Evolutionary conservation across 2,113 vertebrate species (phyloP).

Genomic region (Gavia stellata): DNA sequence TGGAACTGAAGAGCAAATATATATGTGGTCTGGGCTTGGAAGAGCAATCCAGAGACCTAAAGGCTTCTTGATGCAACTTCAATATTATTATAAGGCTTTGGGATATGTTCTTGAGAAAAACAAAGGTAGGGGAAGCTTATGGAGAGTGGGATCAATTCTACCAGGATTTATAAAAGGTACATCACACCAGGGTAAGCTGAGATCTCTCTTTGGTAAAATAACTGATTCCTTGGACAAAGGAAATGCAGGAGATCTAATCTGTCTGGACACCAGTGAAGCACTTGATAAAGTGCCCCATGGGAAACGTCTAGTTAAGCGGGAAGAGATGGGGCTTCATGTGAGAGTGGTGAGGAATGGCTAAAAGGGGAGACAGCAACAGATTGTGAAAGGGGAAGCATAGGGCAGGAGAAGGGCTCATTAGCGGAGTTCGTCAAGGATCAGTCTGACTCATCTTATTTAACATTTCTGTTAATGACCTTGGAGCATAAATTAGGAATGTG

Average conservation of each 20-base stretch:
- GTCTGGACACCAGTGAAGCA: conserved; percentile 11
- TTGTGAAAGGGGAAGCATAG: conserved; percentile 35
- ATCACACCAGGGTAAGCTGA: not conserved
- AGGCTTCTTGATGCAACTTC: not conserved
- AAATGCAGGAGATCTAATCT: conserved; percentile 11
- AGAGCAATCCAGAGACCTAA: not conserved
- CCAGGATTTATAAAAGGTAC: not conserved
- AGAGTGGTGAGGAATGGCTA: conserved; percentile 58
- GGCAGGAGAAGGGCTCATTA: conserved; percentile 65
- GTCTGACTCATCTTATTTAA: conserved; percentile 66
- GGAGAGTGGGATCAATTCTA: not conserved
- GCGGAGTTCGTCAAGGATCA: conserved; percentile 48
- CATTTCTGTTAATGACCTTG: conserved; percentile 65
- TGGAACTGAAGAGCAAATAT: not conserved
- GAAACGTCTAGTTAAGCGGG: conserved; percentile 48
- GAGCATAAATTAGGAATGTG: conserved; percentile 58
- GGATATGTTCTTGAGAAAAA: not conserved
- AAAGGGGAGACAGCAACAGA: conserved; percentile 46
- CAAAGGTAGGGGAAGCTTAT: not conserved
- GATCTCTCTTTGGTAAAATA: not conserved
- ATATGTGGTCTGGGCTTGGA: not conserved
- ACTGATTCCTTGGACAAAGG: not conserved
- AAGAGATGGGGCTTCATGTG: not conserved
- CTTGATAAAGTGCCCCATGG: conserved; percentile 21
- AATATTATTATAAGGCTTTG: conserved; percentile 1